Evolutionary conservation across 2,113 vertebrate species (phyloP).

Genomic region (Lycaon pictus): DNA sequence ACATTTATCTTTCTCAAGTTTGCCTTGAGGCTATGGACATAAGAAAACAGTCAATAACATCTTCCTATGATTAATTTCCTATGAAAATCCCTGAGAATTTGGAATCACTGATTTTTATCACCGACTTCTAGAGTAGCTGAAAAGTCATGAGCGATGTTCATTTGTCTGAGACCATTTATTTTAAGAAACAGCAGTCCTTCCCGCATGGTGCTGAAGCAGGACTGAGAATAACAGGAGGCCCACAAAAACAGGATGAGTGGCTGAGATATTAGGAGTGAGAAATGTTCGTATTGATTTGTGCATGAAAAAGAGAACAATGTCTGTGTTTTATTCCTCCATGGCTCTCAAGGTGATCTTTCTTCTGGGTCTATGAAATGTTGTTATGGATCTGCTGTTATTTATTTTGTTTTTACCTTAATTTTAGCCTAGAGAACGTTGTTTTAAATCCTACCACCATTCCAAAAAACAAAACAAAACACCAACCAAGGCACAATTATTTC

Average conservation of each 20-base stretch:
- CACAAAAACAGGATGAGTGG: neutral
- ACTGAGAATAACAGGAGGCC: neutral
- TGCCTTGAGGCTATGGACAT: slow-evolving; percentile 46
- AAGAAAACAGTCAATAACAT: slow-evolving; percentile 57
- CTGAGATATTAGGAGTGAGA: neutral
- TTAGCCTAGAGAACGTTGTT: neutral
- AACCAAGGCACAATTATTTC: neutral
- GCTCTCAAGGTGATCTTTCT: neutral
- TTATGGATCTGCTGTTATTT: neutral
- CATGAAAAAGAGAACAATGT: accelerated
- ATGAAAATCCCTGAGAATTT: neutral
- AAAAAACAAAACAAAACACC: neutral
- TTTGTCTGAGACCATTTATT: slow-evolving; percentile 65
- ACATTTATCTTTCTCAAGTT: slow-evolving; percentile 59
- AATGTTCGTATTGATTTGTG: accelerated
- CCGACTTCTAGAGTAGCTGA: neutral
- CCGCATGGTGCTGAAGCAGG: neutral
- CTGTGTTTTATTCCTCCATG: neutral
- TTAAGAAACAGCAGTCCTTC: slow-evolving; percentile 24
- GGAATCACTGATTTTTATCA: slow-evolving; percentile 32
- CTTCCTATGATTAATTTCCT: slow-evolving; percentile 54
- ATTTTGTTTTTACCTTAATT: slow-evolving; percentile 21
- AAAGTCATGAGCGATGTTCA: neutral
- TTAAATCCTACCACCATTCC: neutral
- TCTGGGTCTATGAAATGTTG: neutral